Evolutionary conservation across 1,140 invertebrate genomes (phyloP).

Genomic region (Lepidurus apus): DNA sequence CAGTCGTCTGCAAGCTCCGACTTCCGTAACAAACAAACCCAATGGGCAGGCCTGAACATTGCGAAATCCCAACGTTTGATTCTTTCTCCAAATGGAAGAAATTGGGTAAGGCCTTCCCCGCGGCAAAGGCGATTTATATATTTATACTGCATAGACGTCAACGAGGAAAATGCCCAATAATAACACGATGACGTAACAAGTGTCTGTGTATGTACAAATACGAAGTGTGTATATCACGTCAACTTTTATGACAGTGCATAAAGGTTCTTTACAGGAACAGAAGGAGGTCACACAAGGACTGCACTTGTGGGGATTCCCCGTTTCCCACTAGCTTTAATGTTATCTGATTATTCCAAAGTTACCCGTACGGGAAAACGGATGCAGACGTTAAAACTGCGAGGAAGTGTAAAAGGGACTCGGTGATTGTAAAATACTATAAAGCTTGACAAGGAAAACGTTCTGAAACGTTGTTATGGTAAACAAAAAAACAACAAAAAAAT

Average conservation of each 20-base stretch:
- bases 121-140: too few relatives aligned
- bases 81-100: too few relatives aligned
- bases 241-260: constrained; percentile 10
- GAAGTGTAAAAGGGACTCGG: neutral
- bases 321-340: neutral
- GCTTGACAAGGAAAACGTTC: too few relatives aligned
- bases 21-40: neutral
- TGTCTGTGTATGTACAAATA: neutral
- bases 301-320: constrained; percentile 6
- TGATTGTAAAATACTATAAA: too few relatives aligned
- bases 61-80: too few relatives aligned
- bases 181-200: neutral
- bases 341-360: neutral
- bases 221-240: neutral
- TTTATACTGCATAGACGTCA: neutral
- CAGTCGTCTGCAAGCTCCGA: neutral
- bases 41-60: neutral
- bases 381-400: neutral
- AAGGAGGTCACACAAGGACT: neutral
- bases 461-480: neutral
- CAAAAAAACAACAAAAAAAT: neutral
- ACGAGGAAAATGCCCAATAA: constrained; percentile 1
- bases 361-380: neutral
- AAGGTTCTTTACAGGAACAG: neutral
- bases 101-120: too few relatives aligned